Evolutionary conservation across 2,888 invertebrate genomes (phyloP), one percentile per base, ranked within the genome.

Genomic region (Tiliacea citrago): DNA sequence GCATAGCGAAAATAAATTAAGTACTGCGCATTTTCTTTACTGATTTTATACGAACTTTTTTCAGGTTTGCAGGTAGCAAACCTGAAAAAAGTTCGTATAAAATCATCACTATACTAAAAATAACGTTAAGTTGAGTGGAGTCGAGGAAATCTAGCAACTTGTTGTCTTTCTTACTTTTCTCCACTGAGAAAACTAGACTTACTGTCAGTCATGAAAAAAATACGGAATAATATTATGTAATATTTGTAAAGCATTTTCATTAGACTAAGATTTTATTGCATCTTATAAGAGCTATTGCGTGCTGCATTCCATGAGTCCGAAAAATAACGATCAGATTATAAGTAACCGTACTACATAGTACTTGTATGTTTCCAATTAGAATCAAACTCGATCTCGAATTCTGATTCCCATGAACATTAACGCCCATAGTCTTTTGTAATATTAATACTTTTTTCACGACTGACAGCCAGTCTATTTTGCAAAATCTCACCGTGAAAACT

Each of bases 51-150:
- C 29, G 10, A 58, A 5, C 4, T 21, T 21, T 1, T n/a, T 18
- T 4, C n/a, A 18, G 7, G 18, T 13, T 29, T 47, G 12, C 18
- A n/a, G n/a, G n/a, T n/a, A n/a, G n/a, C n/a, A n/a, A n/a, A n/a
- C n/a, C n/a, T n/a, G n/a, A n/a, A n/a, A n/a, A n/a, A n/a, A n/a
- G n/a, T n/a, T n/a, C n/a, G n/a, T n/a, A n/a, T n/a, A n/a, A n/a
- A n/a, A n/a, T n/a, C n/a, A 29, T 29, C 29, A 18, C 12, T 53
- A 8, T 12, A 45, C 49, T 60, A 47, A 72, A 73, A 61, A 61
- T 72, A 47, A 53, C 21, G 35, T 0, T 29, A 21, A 9, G 13
- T 53, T 29, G 21, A 29, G n/a, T 53, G 29, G n/a, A 45, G 16
- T 53, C 29, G 29, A 42, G 0, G 0, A 66, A 29, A 53, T 53